Percentiles rank a stretch among this genome's conserved stretches.
These are phyloP conservation scores for Plagodis pulveraria DNA, from an alignment of 2,888 invertebrate genomes.

Conservation along the genomic window DNA sequence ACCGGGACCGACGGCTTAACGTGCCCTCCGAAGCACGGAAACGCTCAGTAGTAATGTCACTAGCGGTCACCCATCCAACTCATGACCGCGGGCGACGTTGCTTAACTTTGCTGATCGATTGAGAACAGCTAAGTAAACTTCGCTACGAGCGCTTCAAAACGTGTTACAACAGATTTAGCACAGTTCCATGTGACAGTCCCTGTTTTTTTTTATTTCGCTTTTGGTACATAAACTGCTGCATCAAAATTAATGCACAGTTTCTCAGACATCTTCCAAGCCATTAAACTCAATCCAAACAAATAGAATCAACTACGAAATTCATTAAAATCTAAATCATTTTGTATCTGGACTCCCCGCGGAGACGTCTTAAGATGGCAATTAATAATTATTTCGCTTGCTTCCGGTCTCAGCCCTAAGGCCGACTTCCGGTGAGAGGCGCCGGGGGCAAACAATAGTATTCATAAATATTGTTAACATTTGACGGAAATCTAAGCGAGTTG, in stretches of 20 bases:
- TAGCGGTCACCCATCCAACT: no score
- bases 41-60: no score
- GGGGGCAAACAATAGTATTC: constrained; percentile 50
- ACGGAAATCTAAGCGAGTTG: constrained; percentile 47
- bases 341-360: constrained; percentile 55
- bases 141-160: no score
- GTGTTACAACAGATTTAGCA: no score
- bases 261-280: constrained; percentile 41
- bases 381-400: constrained; percentile 82
- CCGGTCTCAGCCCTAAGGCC: constrained; percentile 66
- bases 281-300: constrained; percentile 36
- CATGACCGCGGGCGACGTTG: no score
- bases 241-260: neutral
- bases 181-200: no score
- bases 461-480: constrained; percentile 52
- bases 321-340: constrained; percentile 50
- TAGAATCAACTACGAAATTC: constrained; percentile 46
- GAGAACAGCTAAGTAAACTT: no score
- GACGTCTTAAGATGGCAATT: constrained; percentile 75
- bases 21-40: no score
- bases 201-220: no score
- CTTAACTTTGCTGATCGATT: no score
- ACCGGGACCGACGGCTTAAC: no score
- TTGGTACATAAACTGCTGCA: no score
- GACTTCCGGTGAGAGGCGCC: constrained; percentile 55